Base-by-base conservation (phyloP, 1,140 invertebrate genomes). In the Drosophila ananassae region DNA sequence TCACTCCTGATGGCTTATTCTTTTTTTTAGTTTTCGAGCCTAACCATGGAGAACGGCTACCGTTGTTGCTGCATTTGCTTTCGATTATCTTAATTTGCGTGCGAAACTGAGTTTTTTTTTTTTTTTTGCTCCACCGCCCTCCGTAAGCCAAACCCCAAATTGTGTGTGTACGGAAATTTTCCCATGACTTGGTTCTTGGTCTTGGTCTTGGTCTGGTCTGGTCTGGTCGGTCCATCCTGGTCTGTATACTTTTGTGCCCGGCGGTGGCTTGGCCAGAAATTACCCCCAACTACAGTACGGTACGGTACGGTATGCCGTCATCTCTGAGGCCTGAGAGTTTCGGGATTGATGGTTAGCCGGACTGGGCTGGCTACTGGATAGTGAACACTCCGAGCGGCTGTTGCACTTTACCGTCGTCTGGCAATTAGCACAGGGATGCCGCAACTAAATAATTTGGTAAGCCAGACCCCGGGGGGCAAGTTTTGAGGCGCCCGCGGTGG, bases 51-150 rank as follows among this genome's bases (percentile, higher is more conserved):
- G 73, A 79, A 66, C 71, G 77, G 80, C 83, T 89, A 81, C 84
- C 76, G 79, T 89, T 87, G 87, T 62, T 85, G 79, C 78, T 85
- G 79, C 78, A 82, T 90, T 87, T 79, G 84, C 83, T 85, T 83
- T 90, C 85, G 89, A 91, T 91, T 91, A 91, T 85, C 90, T 91
- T 91, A 91, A 91, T 91, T 91, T 91, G 89, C 89, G 89, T 91
- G 89, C 89, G 89, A 91, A 91, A 91, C 84, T 91, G 85, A 89
- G 84, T 89, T 89, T 89, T 89, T 89, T 89, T 89, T 89, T 89
- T 87, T 89, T 89, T 87, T 44, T 13, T 87, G 46, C 59, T 73
- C 63, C 68, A 55, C 47, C 41, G 34, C 71, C 62, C 56, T 30
- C 13, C 82, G 78, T 87, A 87, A 87, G 83, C 84, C 83, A 89